phyloP scores from a whole-genome alignment of 1,140 invertebrate species.

The Lucilia cuprina region DNA sequence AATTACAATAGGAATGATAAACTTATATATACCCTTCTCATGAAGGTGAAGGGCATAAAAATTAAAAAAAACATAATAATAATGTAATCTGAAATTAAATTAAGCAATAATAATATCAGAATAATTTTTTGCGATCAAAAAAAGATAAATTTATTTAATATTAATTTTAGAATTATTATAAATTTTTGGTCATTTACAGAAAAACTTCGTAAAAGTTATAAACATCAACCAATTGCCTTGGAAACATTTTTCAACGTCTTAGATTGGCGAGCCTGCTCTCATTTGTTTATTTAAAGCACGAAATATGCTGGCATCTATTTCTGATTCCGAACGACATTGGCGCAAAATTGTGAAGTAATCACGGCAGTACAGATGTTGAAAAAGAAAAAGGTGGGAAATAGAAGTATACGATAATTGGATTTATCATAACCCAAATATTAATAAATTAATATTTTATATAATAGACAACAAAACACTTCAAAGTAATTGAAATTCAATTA shows the following conservation, averaged over 20 bases:
- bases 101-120: too few species aligned
- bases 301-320: conserved; percentile 61
- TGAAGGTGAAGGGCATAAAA: too few species aligned
- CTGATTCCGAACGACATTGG: conserved; percentile 65
- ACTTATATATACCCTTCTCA: too few species aligned
- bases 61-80: too few species aligned
- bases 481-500: too few species aligned
- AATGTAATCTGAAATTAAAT: neutral
- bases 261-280: conserved; percentile 48
- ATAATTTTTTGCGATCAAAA: too few species aligned
- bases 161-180: too few species aligned
- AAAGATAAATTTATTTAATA: too few species aligned
- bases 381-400: conserved; percentile 61
- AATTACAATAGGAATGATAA: too few species aligned
- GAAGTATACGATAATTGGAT: conserved; percentile 52
- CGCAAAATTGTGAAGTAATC: conserved; percentile 68
- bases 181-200: neutral
- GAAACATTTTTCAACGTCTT: conserved; percentile 47
- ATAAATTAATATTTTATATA: too few species aligned
- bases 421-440: conserved; percentile 50
- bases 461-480: too few species aligned
- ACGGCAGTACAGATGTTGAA: conserved; percentile 58
- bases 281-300: conserved; percentile 54
- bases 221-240: conserved; percentile 32
- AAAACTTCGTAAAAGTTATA: neutral